Evolutionary conservation across 2,888 invertebrate species (phyloP).

Genomic region (Troides aeacus): DNA sequence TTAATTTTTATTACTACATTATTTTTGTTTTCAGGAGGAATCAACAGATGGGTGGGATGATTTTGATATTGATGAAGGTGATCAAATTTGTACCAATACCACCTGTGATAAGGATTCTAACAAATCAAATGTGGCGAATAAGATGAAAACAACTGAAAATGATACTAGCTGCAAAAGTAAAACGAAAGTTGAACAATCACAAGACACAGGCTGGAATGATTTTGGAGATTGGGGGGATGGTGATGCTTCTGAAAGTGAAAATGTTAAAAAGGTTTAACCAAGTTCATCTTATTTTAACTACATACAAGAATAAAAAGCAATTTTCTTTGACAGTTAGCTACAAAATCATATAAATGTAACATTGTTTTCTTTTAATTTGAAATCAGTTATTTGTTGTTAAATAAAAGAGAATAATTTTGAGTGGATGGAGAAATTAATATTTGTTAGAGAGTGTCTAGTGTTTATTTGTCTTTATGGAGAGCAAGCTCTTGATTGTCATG

Average conservation of each 20-base stretch:
- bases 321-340: too few species aligned
- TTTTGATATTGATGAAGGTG: conserved; percentile 66
- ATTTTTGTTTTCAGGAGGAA: conserved; percentile 31
- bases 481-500: too few species aligned
- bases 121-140: conserved; percentile 17
- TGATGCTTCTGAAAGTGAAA: conserved; percentile 14
- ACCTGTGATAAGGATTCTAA: conserved; percentile 24
- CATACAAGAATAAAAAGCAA: too few species aligned
- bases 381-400: too few species aligned
- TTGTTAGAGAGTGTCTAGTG: too few species aligned
- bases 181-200: conserved; percentile 43
- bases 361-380: too few species aligned
- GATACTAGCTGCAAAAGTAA: conserved; percentile 23
- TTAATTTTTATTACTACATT: neutral
- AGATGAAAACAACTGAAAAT: conserved; percentile 11
- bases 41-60: conserved; percentile 72
- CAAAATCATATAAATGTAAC: too few species aligned
- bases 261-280: conserved; percentile 40
- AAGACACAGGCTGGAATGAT: conserved; percentile 75
- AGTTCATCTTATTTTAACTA: neutral
- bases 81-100: conserved; percentile 37
- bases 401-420: too few species aligned
- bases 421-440: too few species aligned
- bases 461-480: too few species aligned
- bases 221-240: conserved; percentile 73